phyloP scores from a whole-genome alignment of 35 echinoderm and acorn worm species.

The Apostichopus parvimensis region DNA sequence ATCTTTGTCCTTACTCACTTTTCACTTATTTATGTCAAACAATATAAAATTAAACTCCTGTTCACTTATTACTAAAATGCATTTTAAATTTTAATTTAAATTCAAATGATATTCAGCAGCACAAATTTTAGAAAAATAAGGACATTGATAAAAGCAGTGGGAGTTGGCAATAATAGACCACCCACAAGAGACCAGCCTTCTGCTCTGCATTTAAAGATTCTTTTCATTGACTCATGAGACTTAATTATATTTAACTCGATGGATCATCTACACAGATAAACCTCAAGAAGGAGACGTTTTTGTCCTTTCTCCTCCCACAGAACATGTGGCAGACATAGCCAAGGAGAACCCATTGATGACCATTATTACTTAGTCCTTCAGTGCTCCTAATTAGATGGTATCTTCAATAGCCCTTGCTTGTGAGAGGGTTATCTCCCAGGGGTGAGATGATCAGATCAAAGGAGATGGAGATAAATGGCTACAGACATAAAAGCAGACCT shows the following conservation, averaged over 20 bases:
- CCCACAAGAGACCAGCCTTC: neutral
- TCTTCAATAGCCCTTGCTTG: neutral
- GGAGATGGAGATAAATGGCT: neutral
- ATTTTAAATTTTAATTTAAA: too few species aligned
- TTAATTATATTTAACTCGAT: neutral
- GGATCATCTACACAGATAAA: neutral
- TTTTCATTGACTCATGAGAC: neutral
- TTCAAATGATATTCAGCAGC: too few species aligned
- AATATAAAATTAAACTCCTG: too few species aligned
- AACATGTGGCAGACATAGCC: neutral
- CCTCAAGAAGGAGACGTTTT: neutral
- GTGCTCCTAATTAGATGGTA: neutral
- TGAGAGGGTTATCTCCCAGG: neutral
- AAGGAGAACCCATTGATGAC: neutral
- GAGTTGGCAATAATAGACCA: neutral
- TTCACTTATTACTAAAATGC: too few species aligned
- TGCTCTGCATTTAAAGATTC: neutral
- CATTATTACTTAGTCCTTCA: slow-evolving; percentile 33
- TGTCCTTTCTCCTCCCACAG: neutral
- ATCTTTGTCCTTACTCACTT: too few species aligned
- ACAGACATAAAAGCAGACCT: neutral
- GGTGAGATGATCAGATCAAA: neutral
- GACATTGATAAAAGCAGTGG: too few species aligned
- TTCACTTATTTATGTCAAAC: too few species aligned
- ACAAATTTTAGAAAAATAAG: too few species aligned